A percentile compares a stretch with the other conserved stretches of the same genome.
Conservation (phyloP, 2,797 vertebrate species). For the Falco peregrinus region DNA sequence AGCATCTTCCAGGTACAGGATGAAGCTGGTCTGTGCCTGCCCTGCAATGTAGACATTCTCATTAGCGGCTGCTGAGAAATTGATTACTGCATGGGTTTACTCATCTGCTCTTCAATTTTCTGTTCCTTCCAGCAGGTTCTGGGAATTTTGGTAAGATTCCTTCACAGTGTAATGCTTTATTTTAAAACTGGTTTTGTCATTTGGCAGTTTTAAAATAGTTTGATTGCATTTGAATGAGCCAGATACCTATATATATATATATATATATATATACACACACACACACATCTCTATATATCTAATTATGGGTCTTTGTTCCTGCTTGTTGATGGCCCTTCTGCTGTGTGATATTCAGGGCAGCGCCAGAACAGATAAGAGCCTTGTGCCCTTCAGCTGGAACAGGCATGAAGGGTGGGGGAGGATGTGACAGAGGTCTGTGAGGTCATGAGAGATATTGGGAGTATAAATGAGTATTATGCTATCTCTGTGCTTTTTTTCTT, state of each 20-base stretch:
- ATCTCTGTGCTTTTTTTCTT: not conserved
- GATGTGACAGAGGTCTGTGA: accelerated
- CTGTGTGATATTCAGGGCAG: too few species aligned
- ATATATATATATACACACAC: too few species aligned
- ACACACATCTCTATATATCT: too few species aligned
- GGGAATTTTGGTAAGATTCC: not conserved
- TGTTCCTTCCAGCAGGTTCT: not conserved
- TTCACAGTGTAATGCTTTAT: not conserved
- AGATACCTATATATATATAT: too few species aligned
- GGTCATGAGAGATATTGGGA: not conserved
- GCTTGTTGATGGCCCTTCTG: not conserved
- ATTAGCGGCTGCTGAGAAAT: not conserved
- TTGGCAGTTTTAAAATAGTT: not conserved
- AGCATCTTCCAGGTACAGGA: accelerated
- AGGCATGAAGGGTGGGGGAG: not conserved
- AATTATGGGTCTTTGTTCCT: not conserved
- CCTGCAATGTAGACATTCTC: accelerated
- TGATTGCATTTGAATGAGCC: not conserved
- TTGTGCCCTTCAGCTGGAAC: not conserved
- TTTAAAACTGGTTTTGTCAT: not conserved
- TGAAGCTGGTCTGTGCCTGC: not conserved
- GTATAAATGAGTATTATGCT: accelerated
- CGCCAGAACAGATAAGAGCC: not conserved
- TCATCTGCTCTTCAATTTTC: not conserved
- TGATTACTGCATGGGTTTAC: too few species aligned